Conservation (phyloP, 2,888 invertebrate genomes). For the Euclidia mi region DNA sequence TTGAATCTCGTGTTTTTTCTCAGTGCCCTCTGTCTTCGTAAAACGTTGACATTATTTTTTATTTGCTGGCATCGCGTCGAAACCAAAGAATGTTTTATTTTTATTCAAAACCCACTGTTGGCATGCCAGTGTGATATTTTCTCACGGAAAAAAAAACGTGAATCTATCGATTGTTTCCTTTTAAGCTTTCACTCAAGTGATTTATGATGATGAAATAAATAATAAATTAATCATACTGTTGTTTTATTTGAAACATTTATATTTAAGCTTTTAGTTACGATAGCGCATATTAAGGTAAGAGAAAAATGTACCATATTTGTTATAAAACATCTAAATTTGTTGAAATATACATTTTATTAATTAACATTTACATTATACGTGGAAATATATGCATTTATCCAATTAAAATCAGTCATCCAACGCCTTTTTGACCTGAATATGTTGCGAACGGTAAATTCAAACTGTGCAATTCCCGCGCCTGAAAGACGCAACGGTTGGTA, state of each 20-base stretch:
- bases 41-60: slow-evolving; percentile 11
- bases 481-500: no score
- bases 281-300: no score
- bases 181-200: slow-evolving; percentile 24
- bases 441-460: no score
- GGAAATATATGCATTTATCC: no score
- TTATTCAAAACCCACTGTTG: slow-evolving; percentile 6
- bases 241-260: slow-evolving; percentile 31
- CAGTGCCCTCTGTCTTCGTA: slow-evolving; percentile 9
- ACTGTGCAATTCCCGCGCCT: no score
- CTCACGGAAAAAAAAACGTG: slow-evolving; percentile 8
- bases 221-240: slow-evolving; percentile 27
- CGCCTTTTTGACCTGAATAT: no score
- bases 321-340: no score
- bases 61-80: slow-evolving; percentile 18
- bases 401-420: no score
- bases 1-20: slow-evolving; percentile 13
- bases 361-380: no score
- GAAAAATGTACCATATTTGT: no score
- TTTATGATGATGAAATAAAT: slow-evolving; percentile 23
- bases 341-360: no score
- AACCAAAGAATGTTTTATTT: slow-evolving; percentile 9
- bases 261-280: no score
- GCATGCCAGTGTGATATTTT: slow-evolving; percentile 14
- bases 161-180: slow-evolving; percentile 18